phyloP scores from a whole-genome alignment of 2,797 vertebrate species.

The Rhincodon typus region DNA sequence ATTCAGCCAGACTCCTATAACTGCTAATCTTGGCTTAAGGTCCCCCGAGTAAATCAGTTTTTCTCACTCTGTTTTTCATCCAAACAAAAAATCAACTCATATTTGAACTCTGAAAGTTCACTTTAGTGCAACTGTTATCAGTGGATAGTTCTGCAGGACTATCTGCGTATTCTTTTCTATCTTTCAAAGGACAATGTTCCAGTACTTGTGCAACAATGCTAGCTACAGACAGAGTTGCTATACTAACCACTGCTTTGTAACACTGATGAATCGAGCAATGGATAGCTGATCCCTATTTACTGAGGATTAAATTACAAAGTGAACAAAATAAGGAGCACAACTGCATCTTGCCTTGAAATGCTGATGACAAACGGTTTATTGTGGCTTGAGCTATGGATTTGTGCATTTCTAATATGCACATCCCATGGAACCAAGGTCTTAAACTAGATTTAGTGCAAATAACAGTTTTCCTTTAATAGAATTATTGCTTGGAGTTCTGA shows the following conservation, averaged over 20 bases:
- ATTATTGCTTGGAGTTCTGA: neutral
- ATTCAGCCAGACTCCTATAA: neutral
- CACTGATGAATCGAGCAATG: neutral
- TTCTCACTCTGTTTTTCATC: neutral
- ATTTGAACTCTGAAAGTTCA: neutral
- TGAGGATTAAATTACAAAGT: neutral
- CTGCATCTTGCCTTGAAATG: neutral
- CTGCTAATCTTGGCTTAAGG: neutral
- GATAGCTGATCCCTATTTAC: neutral
- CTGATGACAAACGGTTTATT: neutral
- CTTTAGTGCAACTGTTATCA: neutral
- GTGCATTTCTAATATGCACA: neutral
- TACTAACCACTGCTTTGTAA: neutral
- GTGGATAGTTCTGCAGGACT: neutral
- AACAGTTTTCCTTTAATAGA: neutral
- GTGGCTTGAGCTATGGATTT: neutral
- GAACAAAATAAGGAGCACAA: neutral
- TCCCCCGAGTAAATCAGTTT: slow-evolving; percentile 24
- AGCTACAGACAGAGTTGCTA: neutral
- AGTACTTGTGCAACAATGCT: neutral
- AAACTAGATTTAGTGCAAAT: neutral
- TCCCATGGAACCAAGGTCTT: neutral
- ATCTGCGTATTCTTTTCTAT: neutral
- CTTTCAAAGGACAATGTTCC: neutral
- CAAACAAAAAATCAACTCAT: neutral